Evolutionary conservation across 2,888 invertebrate species (phyloP).

Genomic region (Reticulitermes lucifugus): DNA sequence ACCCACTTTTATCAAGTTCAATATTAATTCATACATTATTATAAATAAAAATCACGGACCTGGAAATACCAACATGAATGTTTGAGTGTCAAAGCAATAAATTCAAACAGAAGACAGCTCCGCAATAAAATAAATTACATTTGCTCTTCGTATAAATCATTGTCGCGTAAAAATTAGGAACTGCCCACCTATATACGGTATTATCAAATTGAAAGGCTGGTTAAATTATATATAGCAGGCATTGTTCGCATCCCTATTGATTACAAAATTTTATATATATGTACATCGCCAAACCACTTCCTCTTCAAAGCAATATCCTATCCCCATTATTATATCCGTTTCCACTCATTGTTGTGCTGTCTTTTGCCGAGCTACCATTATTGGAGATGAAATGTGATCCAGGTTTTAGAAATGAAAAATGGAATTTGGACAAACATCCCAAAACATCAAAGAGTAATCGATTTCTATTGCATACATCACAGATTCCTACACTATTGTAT

Average conservation of each 20-base stretch:
- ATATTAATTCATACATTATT: too few species aligned
- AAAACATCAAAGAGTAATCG: conserved; percentile 30
- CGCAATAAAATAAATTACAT: neutral
- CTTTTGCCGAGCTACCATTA: conserved; percentile 19
- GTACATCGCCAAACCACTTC: neutral
- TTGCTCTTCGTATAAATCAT: neutral
- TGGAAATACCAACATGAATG: too few species aligned
- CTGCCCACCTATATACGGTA: too few species aligned
- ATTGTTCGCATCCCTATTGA: conserved; percentile 7
- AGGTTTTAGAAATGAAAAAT: conserved; percentile 32
- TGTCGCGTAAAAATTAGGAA: neutral
- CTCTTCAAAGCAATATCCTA: conserved; percentile 35
- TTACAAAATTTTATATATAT: neutral
- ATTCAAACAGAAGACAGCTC: neutral
- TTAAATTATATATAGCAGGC: conserved; percentile 25
- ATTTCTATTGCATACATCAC: conserved; percentile 14
- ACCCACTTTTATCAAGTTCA: too few species aligned
- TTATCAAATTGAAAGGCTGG: neutral
- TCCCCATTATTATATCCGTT: conserved; percentile 31
- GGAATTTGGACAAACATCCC: conserved; percentile 4
- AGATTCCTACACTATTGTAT: neutral
- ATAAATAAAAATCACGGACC: too few species aligned
- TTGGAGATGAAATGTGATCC: conserved; percentile 32
- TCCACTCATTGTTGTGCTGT: conserved; percentile 31
- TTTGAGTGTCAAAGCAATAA: too few species aligned